Evolutionary conservation across 2,113 vertebrate genomes (phyloP).

Genomic region (Tretioscincus oriximinensis): DNA sequence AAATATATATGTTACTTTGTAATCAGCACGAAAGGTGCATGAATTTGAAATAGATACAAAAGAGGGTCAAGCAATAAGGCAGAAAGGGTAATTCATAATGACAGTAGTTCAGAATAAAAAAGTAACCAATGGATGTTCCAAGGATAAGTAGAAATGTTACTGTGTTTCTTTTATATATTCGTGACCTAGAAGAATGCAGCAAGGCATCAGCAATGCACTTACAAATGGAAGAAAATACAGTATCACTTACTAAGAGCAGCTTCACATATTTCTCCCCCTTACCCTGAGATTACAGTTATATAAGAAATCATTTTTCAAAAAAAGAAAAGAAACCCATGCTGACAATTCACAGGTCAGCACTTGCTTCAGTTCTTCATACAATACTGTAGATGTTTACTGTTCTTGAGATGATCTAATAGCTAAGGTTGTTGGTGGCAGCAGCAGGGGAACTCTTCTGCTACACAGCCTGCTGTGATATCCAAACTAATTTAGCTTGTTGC

Average conservation of each 20-base stretch:
- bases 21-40: background rate
- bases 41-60: slow-evolving; percentile 29
- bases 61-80: slow-evolving; percentile 27
- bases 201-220: slow-evolving; percentile 28
- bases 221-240: background rate
- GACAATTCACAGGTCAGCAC: background rate
- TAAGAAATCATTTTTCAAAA: background rate
- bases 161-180: slow-evolving; percentile 30
- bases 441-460: too few relatives aligned
- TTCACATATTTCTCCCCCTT: background rate
- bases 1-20: background rate
- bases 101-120: slow-evolving; percentile 27
- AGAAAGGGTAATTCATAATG: slow-evolving; percentile 29
- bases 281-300: background rate
- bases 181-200: slow-evolving; percentile 22
- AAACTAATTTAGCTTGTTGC: too few relatives aligned
- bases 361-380: background rate
- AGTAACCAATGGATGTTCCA: slow-evolving; percentile 35
- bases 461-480: too few relatives aligned
- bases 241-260: background rate
- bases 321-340: too few relatives aligned
- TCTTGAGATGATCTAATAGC: background rate
- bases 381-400: background rate
- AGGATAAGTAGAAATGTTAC: slow-evolving; percentile 34
- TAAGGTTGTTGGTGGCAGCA: too few relatives aligned